Conservation (phyloP, 2,888 invertebrate species). For the Boloria euphrosyne region DNA sequence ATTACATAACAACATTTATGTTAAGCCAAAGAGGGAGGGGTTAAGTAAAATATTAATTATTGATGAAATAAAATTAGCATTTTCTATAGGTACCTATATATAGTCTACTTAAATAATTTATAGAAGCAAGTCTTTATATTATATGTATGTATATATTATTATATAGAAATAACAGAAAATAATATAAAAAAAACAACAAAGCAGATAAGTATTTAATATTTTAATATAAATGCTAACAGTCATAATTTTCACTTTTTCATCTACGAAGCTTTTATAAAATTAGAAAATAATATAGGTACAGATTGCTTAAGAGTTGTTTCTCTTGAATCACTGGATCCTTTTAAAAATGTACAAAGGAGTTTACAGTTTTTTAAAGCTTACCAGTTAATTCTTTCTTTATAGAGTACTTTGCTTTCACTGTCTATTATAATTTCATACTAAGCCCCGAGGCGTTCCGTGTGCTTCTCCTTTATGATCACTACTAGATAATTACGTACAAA, state of each 20-base stretch:
- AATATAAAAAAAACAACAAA: too few species aligned
- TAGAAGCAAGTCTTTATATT: too few species aligned
- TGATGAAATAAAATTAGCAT: too few species aligned
- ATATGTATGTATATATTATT: too few species aligned
- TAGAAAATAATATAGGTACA: slow-evolving; percentile 46
- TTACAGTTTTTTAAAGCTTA: slow-evolving; percentile 62
- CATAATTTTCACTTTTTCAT: slow-evolving; percentile 11
- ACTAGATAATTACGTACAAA: slow-evolving; percentile 33
- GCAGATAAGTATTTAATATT: background rate
- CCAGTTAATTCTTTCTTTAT: slow-evolving; percentile 68
- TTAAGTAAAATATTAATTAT: too few species aligned
- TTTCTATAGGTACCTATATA: too few species aligned
- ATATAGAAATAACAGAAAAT: too few species aligned
- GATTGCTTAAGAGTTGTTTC: slow-evolving; percentile 51
- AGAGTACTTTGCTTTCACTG: slow-evolving; percentile 49
- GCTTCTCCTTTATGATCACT: slow-evolving; percentile 44
- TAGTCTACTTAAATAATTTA: too few species aligned
- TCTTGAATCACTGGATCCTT: slow-evolving; percentile 59
- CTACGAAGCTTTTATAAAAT: slow-evolving; percentile 30
- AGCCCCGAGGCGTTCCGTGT: slow-evolving; percentile 41
- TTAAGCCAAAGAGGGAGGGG: too few species aligned
- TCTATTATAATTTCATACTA: slow-evolving; percentile 44
- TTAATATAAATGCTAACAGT: slow-evolving; percentile 13
- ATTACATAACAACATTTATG: too few species aligned
- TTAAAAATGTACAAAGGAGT: slow-evolving; percentile 67